Base-by-base conservation (phyloP, 2,888 invertebrate genomes). In the Endotricha flammealis region DNA sequence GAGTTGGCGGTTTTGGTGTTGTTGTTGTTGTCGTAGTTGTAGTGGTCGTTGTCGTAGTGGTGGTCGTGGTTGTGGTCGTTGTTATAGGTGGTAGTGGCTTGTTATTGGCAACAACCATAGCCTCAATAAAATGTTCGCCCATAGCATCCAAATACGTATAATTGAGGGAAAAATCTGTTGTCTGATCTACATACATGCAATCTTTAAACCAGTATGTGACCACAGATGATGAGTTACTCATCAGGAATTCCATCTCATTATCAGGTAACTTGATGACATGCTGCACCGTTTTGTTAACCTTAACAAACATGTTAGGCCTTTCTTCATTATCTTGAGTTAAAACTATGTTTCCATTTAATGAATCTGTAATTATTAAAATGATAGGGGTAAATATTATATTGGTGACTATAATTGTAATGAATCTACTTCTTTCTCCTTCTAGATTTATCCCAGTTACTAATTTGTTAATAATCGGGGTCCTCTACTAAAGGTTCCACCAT, bases 171-270 rank as follows among this genome's bases (percentile, higher is more conserved):
- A 90, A 89, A 55, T 91, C 89, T 34, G 83, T 77, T 0, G 91
- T 90, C 43, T 89, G 78, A 22, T 92, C 93, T 33, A 91, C 85
- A 56, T 91, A 91, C 33, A 86, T 74, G 59, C 95, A 95, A 68
- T 95, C 93, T 41, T 93, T 87, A 58, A 94, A 95, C 95, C 95
- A 95, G 66, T 90, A 93, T 0, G 92, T 91, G 13, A 88, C 68
- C 8, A 93, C 76, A 4, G 66, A 61, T 1, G 85, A 87, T 0
- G 87, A 64, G 44, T 86, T 87, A 6, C 57, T 45, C 36, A 65
- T 60, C 12, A 95, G 65, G 64, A 87, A 93, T 32, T 88, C 70
- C 20, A 81, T 55, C 66, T 95, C 95, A 10, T 89, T 85, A 12
- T 88, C 68, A 2, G 88, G 88, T 8, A 95, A 58, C 24, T 72